Percentiles rank a stretch among this genome's conserved stretches.
Evolutionary conservation across 2,888 invertebrate genomes (phyloP).

Genomic region (Melieria picta): DNA sequence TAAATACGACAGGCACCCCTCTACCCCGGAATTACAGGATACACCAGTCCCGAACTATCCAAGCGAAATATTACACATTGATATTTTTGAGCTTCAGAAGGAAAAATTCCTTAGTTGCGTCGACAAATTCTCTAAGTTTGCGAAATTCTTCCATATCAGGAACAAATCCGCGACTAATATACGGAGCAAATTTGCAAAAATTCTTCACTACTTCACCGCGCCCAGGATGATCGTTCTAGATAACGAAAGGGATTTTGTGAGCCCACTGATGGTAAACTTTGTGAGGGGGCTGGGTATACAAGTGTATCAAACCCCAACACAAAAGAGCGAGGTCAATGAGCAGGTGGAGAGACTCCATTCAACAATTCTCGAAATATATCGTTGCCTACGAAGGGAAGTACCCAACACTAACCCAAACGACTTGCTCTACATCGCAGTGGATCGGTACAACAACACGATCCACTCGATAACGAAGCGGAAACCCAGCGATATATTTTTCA

Average conservation of each 20-base stretch:
- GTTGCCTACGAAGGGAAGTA: conserved; percentile 21
- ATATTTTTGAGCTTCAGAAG: conserved; percentile 17
- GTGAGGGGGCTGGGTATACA: conserved; percentile 12
- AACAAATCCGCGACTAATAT: conserved; percentile 6
- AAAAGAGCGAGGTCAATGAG: conserved; percentile 4
- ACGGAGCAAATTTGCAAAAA: conserved; percentile 5
- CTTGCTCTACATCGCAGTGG: conserved; percentile 4
- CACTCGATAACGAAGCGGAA: conserved; percentile 24
- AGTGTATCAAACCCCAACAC: conserved; percentile 7
- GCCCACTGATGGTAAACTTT: no score
- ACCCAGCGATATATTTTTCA: conserved; percentile 16
- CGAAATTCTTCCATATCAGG: conserved; percentile 3
- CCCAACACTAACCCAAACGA: conserved; percentile 17
- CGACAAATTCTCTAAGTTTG: background rate
- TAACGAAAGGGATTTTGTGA: no score
- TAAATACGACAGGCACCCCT: conserved; percentile 32
- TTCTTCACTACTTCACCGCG: conserved; percentile 7
- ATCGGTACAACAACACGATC: conserved; percentile 20
- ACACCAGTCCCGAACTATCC: conserved; percentile 20
- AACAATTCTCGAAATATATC: conserved; percentile 23
- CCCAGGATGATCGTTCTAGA: no score
- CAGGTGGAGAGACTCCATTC: conserved; percentile 14
- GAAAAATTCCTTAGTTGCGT: conserved; percentile 14
- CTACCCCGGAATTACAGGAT: background rate
- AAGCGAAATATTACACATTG: conserved; percentile 13